These are phyloP conservation scores for Luperina testacea DNA, from an alignment of 2,888 invertebrate genomes.

Conservation along the genomic window DNA sequence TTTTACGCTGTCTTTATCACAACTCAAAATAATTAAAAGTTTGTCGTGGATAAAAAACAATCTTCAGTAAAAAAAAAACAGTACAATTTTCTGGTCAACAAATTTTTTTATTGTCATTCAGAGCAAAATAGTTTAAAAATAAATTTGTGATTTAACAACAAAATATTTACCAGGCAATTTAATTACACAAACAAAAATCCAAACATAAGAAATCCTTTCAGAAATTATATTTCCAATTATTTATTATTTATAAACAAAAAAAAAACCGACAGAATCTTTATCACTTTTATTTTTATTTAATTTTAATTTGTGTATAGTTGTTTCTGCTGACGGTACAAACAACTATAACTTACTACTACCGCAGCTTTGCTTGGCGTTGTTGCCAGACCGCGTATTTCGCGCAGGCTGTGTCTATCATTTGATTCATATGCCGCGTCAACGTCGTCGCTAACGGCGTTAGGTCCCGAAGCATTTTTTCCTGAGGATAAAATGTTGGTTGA, in stretches of 20 bases:
- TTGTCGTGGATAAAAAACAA: background rate
- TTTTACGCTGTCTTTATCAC: background rate
- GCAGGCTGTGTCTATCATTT: slow-evolving; percentile 95
- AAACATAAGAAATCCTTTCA: background rate
- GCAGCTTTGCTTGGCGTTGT: slow-evolving; percentile 91
- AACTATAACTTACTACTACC: slow-evolving; percentile 79
- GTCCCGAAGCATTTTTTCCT: slow-evolving; percentile 95
- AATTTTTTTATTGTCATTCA: slow-evolving; percentile 8
- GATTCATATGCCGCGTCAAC: slow-evolving; percentile 96
- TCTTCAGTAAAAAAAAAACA: background rate
- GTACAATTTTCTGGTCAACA: background rate
- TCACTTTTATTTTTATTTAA: slow-evolving; percentile 1
- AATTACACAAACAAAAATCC: slow-evolving; percentile 4
- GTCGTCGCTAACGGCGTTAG: slow-evolving; percentile 95
- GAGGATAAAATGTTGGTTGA: slow-evolving; percentile 25
- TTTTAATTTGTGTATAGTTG: slow-evolving; percentile 2
- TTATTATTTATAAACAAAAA: slow-evolving; percentile 3
- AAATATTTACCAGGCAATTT: background rate
- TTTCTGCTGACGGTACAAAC: slow-evolving; percentile 65
- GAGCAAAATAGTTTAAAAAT: background rate
- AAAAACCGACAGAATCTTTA: slow-evolving; percentile 18
- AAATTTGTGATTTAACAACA: background rate
- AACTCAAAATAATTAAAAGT: background rate
- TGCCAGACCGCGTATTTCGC: slow-evolving; percentile 97
- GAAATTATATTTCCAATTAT: slow-evolving; percentile 30